A percentile compares a stretch with the other conserved stretches of the same genome.
phyloP scores from a whole-genome alignment of 2,113 vertebrate species.

The Nibea coibor region DNA sequence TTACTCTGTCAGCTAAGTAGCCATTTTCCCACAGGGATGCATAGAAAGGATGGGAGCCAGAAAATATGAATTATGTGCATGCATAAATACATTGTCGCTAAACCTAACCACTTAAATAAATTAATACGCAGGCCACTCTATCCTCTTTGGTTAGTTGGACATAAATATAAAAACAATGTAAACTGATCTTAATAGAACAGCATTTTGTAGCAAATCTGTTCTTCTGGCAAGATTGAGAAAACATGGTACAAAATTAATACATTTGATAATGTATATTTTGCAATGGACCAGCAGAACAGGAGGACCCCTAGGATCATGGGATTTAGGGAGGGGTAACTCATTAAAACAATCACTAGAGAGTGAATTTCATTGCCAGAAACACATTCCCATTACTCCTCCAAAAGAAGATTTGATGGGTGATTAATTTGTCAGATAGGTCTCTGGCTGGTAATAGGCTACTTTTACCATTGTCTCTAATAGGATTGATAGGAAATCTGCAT shows the following conservation, averaged over 20 bases:
- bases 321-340: slow-evolving; percentile 69
- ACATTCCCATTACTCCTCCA: slow-evolving; percentile 69
- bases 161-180: slow-evolving; percentile 13
- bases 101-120: slow-evolving; percentile 30
- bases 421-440: slow-evolving; percentile 68
- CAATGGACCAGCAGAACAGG: slow-evolving; percentile 5
- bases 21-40: slow-evolving; percentile 20
- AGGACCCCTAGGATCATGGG: slow-evolving; percentile 60
- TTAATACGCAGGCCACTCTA: background rate
- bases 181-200: slow-evolving; percentile 12
- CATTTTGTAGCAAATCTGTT: slow-evolving; percentile 5
- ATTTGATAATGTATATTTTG: slow-evolving; percentile 23
- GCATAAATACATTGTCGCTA: slow-evolving; percentile 18
- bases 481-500: too few species aligned
- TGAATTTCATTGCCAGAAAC: slow-evolving; percentile 69
- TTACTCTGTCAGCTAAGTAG: slow-evolving; percentile 11
- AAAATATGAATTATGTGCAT: slow-evolving; percentile 56
- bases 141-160: background rate
- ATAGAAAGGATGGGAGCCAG: slow-evolving; percentile 15
- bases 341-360: slow-evolving; percentile 59
- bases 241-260: slow-evolving; percentile 11
- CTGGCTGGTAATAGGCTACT: slow-evolving; percentile 34
- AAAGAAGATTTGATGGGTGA: slow-evolving; percentile 49
- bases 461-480: too few species aligned
- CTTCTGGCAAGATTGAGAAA: background rate